Evolutionary conservation across 2,113 vertebrate species (phyloP), one percentile per base, ranked within the genome.

Genomic region (Orthonyx spaldingii): DNA sequence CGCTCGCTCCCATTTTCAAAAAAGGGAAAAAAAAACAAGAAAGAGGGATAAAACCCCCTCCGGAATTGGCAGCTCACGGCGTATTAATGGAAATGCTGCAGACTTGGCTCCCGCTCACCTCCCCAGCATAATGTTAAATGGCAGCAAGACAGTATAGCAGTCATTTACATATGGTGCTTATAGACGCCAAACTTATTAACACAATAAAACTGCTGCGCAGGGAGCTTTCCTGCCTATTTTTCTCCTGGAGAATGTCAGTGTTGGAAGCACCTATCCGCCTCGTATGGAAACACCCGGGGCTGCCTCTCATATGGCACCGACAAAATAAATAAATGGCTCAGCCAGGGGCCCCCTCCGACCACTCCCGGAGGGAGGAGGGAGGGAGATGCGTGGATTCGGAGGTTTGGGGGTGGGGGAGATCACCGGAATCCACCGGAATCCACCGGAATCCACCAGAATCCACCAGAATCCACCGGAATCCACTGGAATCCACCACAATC

Each of bases 131-230:
- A 94, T 94, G 92, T 96, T 94, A 97, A 97, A 96, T 96, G 96
- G 96, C 96, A 96, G 76, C 94, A 79, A 94, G 97, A 94, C 97
- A 93, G 93, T 96, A 93, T 95, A 96, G 90, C 96, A 95, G 97
- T 76, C 97, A 93, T 96, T 97, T 96, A 94, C 96, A 97, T 97
- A 97, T 97, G 97, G 94, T 97, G 97, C 97, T 97, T 97, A 97
- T 97, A 97, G 96, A 97, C 95, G 96, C 97, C 97, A 97, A 97
- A 97, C 66, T 96, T 95, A 96, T 96, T 96, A 96, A 97, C 96
- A 96, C 96, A 97, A 96, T 96, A 95, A 95, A 96, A 96, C 95
- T 95, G 96, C 96, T 90, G 97, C 87, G 56, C 47, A 37, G 90
- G 90, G 71, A 93, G 95, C 97, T 92, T 94, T 95, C 95, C 96